Percentiles rank a stretch among this genome's conserved stretches.
Conservation (phyloP, 2,113 vertebrate genomes). For the Tragelaphus buxtoni region DNA sequence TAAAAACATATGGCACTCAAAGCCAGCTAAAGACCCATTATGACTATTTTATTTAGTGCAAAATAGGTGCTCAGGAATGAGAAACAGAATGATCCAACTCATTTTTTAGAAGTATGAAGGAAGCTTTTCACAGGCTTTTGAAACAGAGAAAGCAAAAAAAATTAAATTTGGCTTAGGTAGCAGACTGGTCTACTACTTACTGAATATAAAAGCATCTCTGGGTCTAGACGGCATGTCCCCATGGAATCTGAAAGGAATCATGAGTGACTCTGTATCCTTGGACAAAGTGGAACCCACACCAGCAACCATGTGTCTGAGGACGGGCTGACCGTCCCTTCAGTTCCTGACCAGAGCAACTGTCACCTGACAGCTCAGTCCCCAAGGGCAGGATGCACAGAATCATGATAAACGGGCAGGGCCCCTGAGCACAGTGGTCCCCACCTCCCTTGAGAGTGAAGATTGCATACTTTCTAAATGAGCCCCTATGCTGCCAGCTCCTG, state of each 20-base stretch:
- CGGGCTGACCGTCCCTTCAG: background rate
- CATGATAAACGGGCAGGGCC: background rate
- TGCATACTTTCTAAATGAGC: background rate
- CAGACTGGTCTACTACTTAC: background rate
- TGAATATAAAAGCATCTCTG: background rate
- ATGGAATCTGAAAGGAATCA: background rate
- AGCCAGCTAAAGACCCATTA: background rate
- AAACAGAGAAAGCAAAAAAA: background rate
- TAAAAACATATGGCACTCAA: background rate
- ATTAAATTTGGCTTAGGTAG: background rate
- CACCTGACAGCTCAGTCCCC: background rate
- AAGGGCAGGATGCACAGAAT: background rate
- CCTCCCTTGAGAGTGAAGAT: background rate
- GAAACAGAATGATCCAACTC: background rate
- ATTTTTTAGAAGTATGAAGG: background rate
- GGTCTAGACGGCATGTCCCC: background rate
- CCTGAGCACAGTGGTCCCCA: background rate
- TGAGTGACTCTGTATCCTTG: background rate
- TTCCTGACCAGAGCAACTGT: fast-evolving
- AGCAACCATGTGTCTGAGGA: background rate
- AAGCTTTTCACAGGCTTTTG: background rate
- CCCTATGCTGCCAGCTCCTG: background rate
- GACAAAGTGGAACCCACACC: background rate
- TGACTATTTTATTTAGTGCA: background rate
- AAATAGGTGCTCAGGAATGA: background rate